phyloP scores from a whole-genome alignment of 1,140 invertebrate genomes.

The Drosophila sproati region DNA sequence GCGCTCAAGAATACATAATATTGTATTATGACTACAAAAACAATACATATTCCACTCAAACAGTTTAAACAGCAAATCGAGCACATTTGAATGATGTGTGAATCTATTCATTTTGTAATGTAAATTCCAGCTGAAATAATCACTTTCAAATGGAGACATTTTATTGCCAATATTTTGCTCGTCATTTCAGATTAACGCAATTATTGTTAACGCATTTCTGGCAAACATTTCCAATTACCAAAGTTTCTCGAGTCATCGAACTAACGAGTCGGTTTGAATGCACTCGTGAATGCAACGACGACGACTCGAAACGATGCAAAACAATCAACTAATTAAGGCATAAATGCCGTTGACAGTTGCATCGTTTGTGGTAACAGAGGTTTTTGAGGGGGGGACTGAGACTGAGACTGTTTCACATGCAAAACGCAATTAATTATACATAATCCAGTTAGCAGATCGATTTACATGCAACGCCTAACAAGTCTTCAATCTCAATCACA shows the following conservation, averaged over 20 bases:
- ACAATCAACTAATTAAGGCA: conserved; percentile 48
- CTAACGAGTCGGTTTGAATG: conserved; percentile 39
- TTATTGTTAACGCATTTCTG: conserved; percentile 17
- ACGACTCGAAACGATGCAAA: conserved; percentile 5
- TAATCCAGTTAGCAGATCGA: conserved; percentile 54
- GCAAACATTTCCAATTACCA: conserved; percentile 21
- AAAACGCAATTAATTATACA: conserved; percentile 54
- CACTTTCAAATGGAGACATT: neutral
- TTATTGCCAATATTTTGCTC: neutral
- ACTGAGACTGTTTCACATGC: conserved; percentile 11
- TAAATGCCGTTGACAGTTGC: conserved; percentile 48
- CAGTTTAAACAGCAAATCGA: neutral
- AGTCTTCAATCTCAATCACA: conserved; percentile 33
- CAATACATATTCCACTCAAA: neutral
- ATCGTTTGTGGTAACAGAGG: conserved; percentile 14
- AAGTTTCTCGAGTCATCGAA: conserved; percentile 22
- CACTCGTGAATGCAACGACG: conserved; percentile 33
- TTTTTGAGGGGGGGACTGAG: neutral
- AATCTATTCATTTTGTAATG: no score
- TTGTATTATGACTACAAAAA: conserved; percentile 1
- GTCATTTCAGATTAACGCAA: conserved; percentile 1
- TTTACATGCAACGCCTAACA: conserved; percentile 40
- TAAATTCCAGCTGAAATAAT: neutral
- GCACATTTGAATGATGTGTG: no score
- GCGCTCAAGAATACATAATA: conserved; percentile 52